Evolutionary conservation across 2,113 vertebrate genomes (phyloP), one percentile per base, ranked within the genome.

Genomic region (Ailurus styani): DNA sequence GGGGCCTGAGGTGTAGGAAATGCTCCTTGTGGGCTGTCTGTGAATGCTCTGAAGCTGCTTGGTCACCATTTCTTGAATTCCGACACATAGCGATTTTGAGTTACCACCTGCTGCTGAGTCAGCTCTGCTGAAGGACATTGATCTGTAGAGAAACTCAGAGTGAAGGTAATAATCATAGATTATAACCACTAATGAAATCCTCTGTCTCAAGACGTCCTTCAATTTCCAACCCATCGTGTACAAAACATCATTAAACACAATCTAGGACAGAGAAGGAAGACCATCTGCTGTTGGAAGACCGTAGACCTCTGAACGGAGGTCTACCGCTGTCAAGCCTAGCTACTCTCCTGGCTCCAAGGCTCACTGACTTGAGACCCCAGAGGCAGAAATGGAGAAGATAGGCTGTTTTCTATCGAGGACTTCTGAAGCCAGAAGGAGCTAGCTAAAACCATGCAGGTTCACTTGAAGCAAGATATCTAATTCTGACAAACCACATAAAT

Each of bases 1-100:
- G 10, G 7, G 13, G 2, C n/a, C 3, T 10, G 34, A 18, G 6
- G 20, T 1, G 6, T 9, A 1, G 66, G 29, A 29, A 54, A 11
- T 0, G 7, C 20, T 40, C 25, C 21, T 9, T 34, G 5, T 0
- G 6, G 47, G 15, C 15, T 34, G 60, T 20, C 21, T 31, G 25
- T 6, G 13, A 45, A 62, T 6, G 2, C 15, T 40, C 66, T 15
- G 20, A 23, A 84, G n/a, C 37, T 11, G 2, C 50, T 29, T 7
- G 13, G 29, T 77, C 47, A 73, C 3, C 8, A 1, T 31, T 37
- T 66, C n/a, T 0, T 64, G 57, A 34, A 54, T 85, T 37, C 40
- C 13, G 11, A 60, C 64, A 47, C n/a, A 37, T 4, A 17, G 73
- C 20, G 20, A 17, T 23, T 54, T 47, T 50, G 25, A 83, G 21